Conservation (phyloP, 2,113 vertebrate genomes). For the Chionis minor region DNA sequence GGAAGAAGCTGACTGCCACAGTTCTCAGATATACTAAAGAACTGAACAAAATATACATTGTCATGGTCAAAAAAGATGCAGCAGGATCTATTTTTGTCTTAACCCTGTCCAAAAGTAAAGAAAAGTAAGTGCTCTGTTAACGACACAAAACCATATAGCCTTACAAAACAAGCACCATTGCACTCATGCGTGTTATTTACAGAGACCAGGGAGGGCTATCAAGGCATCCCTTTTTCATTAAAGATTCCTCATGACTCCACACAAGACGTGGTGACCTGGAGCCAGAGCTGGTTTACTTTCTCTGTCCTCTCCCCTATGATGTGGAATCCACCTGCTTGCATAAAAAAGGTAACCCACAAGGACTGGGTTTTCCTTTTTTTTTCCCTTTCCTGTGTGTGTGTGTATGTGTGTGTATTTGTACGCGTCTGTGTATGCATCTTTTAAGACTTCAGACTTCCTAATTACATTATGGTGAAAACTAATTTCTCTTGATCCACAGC, state of each 20-base stretch:
- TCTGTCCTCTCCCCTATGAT: not conserved
- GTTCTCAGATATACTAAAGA: not conserved
- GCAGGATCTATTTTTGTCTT: not conserved
- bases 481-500: not conserved
- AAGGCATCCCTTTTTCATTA: not conserved
- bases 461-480: not conserved
- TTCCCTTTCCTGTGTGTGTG: not conserved
- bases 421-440: fast-evolving
- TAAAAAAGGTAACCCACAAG: not conserved
- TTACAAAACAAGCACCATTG: not conserved
- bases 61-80: not conserved
- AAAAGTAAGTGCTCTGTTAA: not conserved
- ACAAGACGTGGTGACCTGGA: not conserved
- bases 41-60: not conserved
- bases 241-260: not conserved
- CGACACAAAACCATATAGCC: not conserved
- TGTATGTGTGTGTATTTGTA: too few relatives aligned
- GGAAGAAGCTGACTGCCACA: not conserved
- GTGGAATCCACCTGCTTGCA: not conserved
- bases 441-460: not conserved
- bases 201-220: not conserved
- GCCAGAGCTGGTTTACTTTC: not conserved
- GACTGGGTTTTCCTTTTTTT: not conserved
- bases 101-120: not conserved
- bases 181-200: not conserved